Conservation (phyloP, 2,113 vertebrate species). For the Aegotheles bennettii region DNA sequence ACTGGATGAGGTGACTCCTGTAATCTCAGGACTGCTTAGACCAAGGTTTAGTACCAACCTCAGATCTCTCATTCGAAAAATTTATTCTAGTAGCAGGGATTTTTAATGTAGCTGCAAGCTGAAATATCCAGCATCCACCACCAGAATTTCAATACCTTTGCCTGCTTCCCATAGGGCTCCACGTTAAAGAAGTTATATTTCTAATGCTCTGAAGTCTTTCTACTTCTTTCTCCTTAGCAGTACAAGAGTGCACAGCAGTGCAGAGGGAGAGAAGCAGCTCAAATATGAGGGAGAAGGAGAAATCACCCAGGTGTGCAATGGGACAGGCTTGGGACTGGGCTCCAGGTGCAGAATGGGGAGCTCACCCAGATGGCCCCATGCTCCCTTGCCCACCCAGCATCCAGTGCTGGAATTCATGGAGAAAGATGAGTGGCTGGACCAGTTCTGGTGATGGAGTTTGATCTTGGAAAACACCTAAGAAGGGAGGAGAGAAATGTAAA, state of each 20-base stretch:
- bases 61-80: neutral
- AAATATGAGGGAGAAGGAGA: neutral
- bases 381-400: neutral
- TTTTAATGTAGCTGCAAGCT: neutral
- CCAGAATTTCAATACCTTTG: neutral
- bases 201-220: neutral
- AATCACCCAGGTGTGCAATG: neutral
- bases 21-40: neutral
- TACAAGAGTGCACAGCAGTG: neutral
- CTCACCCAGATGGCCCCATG: fast-evolving
- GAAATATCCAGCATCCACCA: neutral
- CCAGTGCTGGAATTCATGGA: neutral
- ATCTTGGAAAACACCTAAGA: neutral
- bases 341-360: fast-evolving
- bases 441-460: neutral
- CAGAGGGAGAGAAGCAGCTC: neutral
- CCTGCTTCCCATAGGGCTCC: neutral
- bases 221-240: neutral
- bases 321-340: neutral
- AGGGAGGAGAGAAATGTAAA: neutral
- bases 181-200: neutral
- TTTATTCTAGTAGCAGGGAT: neutral
- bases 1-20: neutral
- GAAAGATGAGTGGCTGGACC: neutral
- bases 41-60: neutral